These are phyloP conservation scores for Columba janthina DNA, from an alignment of 2,113 vertebrate species.

Conservation along the genomic window DNA sequence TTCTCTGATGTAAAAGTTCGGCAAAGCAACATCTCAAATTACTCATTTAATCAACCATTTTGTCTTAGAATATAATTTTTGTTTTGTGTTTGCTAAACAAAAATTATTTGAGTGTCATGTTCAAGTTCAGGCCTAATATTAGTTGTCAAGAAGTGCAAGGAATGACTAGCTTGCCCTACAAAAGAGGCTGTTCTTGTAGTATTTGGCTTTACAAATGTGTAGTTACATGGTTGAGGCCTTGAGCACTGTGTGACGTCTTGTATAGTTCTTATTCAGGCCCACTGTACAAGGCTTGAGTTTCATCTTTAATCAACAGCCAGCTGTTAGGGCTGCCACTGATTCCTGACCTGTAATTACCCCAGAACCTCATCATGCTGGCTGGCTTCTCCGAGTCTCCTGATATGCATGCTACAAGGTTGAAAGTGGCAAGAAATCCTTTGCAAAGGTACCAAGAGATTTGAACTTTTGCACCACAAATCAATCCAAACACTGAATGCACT, in stretches of 20 bases:
- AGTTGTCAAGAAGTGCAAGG: not conserved
- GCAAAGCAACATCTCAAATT: not conserved
- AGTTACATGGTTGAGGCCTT: not conserved
- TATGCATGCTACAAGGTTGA: not conserved
- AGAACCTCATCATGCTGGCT: conserved; percentile 1
- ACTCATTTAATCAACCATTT: not conserved
- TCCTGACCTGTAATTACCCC: conserved; percentile 19
- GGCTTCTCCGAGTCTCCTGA: not conserved
- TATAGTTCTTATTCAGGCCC: not conserved
- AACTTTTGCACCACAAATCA: conserved; percentile 1
- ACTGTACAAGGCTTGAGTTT: not conserved
- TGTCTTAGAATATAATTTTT: not conserved
- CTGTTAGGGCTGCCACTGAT: conserved; percentile 4
- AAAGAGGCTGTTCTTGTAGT: not conserved
- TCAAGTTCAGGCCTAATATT: not conserved
- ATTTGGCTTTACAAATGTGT: not conserved
- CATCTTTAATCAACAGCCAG: not conserved
- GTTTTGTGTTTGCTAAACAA: not conserved
- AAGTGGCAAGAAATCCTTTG: conserved; percentile 4
- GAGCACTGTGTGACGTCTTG: not conserved
- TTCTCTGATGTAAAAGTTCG: not conserved
- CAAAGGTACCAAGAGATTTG: not conserved
- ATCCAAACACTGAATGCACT: not conserved
- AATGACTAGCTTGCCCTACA: not conserved
- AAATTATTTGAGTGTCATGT: not conserved